Base-by-base conservation (phyloP, 2,888 invertebrate species). In the Agonopterix heracliana region DNA sequence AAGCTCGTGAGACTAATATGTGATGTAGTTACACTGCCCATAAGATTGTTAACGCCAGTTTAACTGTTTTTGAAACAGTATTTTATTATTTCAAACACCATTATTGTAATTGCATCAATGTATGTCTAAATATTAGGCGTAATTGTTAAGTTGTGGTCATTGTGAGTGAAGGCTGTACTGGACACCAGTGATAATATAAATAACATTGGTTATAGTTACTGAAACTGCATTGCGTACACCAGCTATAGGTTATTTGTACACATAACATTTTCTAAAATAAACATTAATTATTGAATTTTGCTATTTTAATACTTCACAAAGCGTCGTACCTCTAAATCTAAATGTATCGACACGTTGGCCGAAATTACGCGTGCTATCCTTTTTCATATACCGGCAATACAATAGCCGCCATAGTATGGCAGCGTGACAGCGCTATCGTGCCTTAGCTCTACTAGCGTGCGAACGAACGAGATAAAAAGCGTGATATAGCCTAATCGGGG, bases 231-330 rank as follows among this genome's bases (percentile, higher is more conserved):
- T 60, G 71, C 73, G 62, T 74, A 78, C 79, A 76, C 74, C 68
- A 71, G 76, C 80, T 78, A 66, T 79, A 79, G 74, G 68, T 64
- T 74, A 82, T 82, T 80, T 85, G 84, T 85, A 85, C 83, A 84
- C 84, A 58, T 63, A 73, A 72, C 70, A 71, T 76, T 83, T 83
- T 80, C 66, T 71, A 56, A 73, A 81, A 79, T 80, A 82, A 81
- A 81, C 64, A 64, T 64, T 46, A 64, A 62, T 68, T 64, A 69
- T 67, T 57, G 41, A 67, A 49, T 41, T 50, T 36, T 44, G 43
- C 38, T 38, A 54, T 49, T 55, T 46, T 45, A 47, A 43, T 47
- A 17, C 17, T 17, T 17, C 3, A 17, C 17, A 3, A 26, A 26
- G 26, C 26, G 7, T 26, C 26, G 26, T 26, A 26, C 26, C 26